Percentiles rank a stretch among this genome's conserved stretches.
Conservation (phyloP, 2,113 vertebrate genomes). For the Leucopsar rothschildi region DNA sequence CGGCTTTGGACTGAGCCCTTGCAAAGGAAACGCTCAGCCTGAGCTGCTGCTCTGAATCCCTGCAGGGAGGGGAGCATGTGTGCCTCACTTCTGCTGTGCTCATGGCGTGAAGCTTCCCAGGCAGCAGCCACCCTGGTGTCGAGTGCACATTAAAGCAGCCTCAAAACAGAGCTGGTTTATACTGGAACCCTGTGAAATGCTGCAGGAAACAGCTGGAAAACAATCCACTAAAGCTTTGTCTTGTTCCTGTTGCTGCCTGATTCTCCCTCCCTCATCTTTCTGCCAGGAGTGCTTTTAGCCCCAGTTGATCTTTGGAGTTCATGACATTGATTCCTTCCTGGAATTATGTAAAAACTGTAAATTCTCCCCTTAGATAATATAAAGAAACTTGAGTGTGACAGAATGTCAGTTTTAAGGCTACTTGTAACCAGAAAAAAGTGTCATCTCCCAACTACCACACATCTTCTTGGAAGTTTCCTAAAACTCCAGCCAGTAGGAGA, state of each 20-base stretch:
- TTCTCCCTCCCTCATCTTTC: not conserved
- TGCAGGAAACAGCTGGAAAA: not conserved
- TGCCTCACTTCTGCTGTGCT: not conserved
- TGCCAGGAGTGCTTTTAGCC: not conserved
- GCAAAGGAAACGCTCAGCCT: not conserved
- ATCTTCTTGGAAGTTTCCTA: not conserved
- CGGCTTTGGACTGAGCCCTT: not conserved
- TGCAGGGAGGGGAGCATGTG: not conserved
- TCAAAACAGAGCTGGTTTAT: not conserved
- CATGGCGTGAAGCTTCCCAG: not conserved
- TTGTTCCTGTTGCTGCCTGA: fast-evolving
- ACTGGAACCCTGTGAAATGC: not conserved
- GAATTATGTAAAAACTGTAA: not conserved
- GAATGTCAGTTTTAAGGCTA: not conserved
- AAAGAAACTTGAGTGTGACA: not conserved
- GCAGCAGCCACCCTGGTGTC: not conserved
- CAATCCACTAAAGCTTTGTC: not conserved
- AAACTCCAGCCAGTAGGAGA: not conserved
- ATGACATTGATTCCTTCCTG: not conserved
- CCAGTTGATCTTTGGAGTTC: not conserved
- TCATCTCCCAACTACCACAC: not conserved
- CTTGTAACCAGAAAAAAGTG: not conserved
- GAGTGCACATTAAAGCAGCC: not conserved
- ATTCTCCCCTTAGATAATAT: not conserved
- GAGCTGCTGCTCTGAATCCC: not conserved